Percentiles rank a stretch among this genome's conserved stretches.
Evolutionary conservation across 30 jellyfish, hydroid and myxozoan species (phyloP).

Genomic region (Calvadosia cruxmelitensis): DNA sequence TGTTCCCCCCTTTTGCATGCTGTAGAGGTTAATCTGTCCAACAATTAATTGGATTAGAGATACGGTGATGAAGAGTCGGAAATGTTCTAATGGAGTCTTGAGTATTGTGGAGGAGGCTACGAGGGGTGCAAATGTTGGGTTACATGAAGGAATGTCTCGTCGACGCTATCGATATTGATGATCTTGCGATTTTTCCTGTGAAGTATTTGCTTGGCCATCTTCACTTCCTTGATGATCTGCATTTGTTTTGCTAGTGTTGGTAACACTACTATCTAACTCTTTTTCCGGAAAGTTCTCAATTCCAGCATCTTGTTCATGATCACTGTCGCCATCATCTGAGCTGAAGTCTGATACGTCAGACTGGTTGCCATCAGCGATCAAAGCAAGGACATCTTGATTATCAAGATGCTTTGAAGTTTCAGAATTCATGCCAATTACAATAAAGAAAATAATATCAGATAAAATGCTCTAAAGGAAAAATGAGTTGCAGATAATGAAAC

Average conservation of each 20-base stretch:
- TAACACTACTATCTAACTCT: background rate
- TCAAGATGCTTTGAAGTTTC: background rate
- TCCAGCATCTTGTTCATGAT: background rate
- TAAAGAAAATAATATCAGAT: background rate
- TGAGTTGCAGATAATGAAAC: no score
- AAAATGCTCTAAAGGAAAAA: background rate
- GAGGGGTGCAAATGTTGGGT: background rate
- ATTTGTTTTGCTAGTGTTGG: background rate
- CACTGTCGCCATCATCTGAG: constrained; percentile 10
- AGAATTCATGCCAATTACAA: background rate
- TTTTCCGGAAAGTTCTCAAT: background rate
- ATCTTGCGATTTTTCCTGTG: constrained; percentile 7
- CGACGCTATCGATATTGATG: constrained; percentile 15
- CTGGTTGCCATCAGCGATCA: constrained; percentile 7
- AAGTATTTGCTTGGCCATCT: constrained; percentile 1
- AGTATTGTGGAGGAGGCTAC: constrained; percentile 2
- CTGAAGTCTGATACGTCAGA: constrained; percentile 8
- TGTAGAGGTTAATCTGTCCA: constrained; percentile 39
- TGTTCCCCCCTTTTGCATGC: constrained; percentile 24
- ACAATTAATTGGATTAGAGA: constrained; percentile 15
- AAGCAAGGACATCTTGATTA: constrained; percentile 4
- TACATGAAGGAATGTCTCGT: background rate
- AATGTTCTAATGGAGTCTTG: constrained; percentile 9
- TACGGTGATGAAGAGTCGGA: constrained; percentile 15
- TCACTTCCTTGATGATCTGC: constrained; percentile 1